Evolutionary conservation across 2,797 vertebrate genomes (phyloP).

Genomic region (Pipistrellus nathusii): DNA sequence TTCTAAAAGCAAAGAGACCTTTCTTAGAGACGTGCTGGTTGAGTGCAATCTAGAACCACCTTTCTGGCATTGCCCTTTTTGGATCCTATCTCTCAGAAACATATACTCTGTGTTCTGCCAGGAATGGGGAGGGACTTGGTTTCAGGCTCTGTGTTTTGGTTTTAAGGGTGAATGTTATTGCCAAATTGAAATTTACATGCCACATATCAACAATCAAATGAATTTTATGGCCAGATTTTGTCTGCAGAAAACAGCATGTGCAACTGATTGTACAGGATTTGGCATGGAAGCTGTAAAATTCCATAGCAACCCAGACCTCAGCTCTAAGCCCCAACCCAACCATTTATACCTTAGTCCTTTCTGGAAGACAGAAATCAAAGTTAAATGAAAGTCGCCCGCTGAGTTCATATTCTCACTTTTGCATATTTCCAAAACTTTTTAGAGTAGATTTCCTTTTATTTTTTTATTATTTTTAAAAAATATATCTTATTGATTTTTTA

Average conservation of each 20-base stretch:
- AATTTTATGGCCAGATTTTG: background rate
- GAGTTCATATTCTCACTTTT: background rate
- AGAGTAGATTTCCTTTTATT: background rate
- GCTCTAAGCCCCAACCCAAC: background rate
- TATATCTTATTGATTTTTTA: too few species aligned
- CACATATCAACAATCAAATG: constrained; percentile 26
- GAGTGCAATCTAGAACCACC: background rate
- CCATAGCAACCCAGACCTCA: background rate
- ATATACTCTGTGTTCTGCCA: constrained; percentile 68
- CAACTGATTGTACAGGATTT: background rate
- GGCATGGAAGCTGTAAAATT: background rate
- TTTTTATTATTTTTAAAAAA: too few species aligned
- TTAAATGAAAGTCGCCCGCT: background rate
- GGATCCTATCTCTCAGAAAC: background rate
- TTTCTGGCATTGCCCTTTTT: background rate
- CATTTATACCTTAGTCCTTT: background rate
- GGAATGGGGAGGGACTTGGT: constrained; percentile 9
- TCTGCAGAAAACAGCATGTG: background rate
- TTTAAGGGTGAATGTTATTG: constrained; percentile 55
- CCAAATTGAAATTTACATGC: constrained; percentile 57
- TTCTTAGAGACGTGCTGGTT: background rate
- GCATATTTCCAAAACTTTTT: background rate
- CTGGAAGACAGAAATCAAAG: constrained; percentile 6
- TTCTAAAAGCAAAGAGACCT: background rate
- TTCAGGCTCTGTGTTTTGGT: constrained; percentile 50